Conservation (phyloP, 2,797 vertebrate genomes). For the Arremon aurantiirostris region DNA sequence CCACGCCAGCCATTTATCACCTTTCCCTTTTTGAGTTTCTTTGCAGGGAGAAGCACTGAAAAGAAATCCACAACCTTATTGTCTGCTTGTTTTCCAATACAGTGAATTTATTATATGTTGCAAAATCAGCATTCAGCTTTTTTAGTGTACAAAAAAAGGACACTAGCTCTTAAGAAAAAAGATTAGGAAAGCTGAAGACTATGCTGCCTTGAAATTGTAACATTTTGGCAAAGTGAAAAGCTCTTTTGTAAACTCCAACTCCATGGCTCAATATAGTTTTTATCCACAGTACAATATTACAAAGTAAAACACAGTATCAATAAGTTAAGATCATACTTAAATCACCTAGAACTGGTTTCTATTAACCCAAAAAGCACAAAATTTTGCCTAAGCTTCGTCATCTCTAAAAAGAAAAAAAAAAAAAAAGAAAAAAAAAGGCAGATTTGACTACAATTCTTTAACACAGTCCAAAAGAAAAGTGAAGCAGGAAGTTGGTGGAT, state of each 20-base stretch:
- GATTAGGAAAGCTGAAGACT: conserved; percentile 69
- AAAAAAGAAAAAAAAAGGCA: conserved; percentile 6
- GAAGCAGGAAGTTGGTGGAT: conserved; percentile 47
- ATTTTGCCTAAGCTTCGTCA: conserved; percentile 34
- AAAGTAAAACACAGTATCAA: conserved; percentile 71
- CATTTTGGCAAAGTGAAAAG: conserved; percentile 80
- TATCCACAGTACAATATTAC: conserved; percentile 75
- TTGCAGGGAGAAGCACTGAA: background rate
- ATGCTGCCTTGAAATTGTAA: conserved; percentile 64
- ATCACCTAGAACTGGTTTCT: conserved; percentile 60
- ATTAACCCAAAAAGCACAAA: conserved; percentile 59
- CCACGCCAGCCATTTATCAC: background rate
- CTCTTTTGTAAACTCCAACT: conserved; percentile 78
- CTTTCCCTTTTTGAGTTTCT: background rate
- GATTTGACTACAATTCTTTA: conserved; percentile 26
- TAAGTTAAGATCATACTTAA: conserved; percentile 76
- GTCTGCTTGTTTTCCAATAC: conserved; percentile 56
- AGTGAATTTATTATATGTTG: conserved; percentile 77
- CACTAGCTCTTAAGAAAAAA: conserved; percentile 72
- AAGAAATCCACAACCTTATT: conserved; percentile 13
- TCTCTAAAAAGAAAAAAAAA: conserved; percentile 2
- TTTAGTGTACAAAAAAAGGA: conserved; percentile 74
- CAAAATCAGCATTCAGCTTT: conserved; percentile 74
- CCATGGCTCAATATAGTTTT: conserved; percentile 76
- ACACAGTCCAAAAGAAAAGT: conserved; percentile 54